Conservation (phyloP, 2,797 vertebrate genomes). For the Enteromius treurensis region DNA sequence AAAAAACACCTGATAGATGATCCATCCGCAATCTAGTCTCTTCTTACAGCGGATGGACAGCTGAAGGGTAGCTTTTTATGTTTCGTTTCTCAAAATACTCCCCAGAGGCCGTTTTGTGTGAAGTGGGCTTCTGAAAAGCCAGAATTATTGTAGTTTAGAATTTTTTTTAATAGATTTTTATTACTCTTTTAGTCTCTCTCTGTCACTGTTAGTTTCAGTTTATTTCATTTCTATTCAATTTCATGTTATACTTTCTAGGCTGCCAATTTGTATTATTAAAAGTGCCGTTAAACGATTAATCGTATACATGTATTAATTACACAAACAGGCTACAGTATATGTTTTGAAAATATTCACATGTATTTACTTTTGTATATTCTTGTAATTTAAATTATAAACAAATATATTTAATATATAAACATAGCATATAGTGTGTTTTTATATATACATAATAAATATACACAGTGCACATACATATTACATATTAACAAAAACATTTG, state of each 20-base stretch:
- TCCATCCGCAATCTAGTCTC: conserved; percentile 28
- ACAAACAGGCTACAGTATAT: no score
- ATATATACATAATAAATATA: no score
- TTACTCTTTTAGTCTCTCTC: conserved; percentile 19
- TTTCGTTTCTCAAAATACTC: conserved; percentile 38
- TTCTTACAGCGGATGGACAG: conserved; percentile 54
- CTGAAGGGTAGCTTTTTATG: conserved; percentile 41
- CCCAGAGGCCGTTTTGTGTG: not conserved
- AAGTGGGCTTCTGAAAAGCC: not conserved
- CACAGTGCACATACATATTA: no score
- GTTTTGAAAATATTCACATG: no score
- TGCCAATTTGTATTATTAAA: not conserved
- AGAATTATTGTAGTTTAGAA: not conserved
- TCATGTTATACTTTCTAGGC: not conserved
- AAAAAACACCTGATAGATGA: conserved; percentile 65
- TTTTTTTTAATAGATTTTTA: not conserved
- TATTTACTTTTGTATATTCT: no score
- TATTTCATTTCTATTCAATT: not conserved
- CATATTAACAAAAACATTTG: no score
- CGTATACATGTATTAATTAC: no score
- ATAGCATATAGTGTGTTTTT: not conserved
- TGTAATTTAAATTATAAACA: no score
- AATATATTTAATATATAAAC: no score
- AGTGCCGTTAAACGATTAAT: no score
- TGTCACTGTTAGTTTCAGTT: not conserved